Evolutionary conservation across 2,888 invertebrate genomes (phyloP).

Genomic region (Cetonia aurata): DNA sequence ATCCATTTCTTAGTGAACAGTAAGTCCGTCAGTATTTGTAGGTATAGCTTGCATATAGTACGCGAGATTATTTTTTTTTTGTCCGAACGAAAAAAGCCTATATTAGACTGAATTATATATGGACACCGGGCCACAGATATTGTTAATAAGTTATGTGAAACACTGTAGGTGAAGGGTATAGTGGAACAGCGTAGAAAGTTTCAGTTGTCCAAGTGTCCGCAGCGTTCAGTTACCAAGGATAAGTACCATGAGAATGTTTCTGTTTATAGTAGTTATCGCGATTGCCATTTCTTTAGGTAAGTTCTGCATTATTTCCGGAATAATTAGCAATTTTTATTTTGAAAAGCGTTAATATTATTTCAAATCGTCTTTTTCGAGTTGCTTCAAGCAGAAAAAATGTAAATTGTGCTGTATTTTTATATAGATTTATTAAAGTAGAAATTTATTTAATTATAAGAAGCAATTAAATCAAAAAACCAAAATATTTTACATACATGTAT

Average conservation of each 20-base stretch:
- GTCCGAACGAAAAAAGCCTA: background rate
- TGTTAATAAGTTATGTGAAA: constrained; percentile 49
- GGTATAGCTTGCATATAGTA: background rate
- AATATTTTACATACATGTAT: too few relatives aligned
- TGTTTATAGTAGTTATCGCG: constrained; percentile 57
- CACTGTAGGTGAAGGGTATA: constrained; percentile 58
- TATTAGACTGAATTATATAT: constrained; percentile 28
- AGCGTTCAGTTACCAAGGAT: constrained; percentile 62
- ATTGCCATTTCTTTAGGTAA: constrained; percentile 55
- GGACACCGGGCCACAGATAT: constrained; percentile 33
- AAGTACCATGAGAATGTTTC: constrained; percentile 62
- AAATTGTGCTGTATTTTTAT: too few relatives aligned
- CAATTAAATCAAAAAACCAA: too few relatives aligned
- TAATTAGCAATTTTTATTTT: too few relatives aligned
- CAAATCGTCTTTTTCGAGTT: too few relatives aligned
- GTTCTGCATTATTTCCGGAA: constrained; percentile 42
- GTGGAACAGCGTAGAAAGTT: constrained; percentile 60
- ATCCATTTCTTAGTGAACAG: background rate
- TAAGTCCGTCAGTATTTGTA: background rate
- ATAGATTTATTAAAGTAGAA: too few relatives aligned
- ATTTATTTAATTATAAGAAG: too few relatives aligned
- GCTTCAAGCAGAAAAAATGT: too few relatives aligned
- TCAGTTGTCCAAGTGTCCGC: constrained; percentile 53
- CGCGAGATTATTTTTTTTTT: background rate
- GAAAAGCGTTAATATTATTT: too few relatives aligned